Evolutionary conservation across 2,797 vertebrate species (phyloP).

Genomic region (Rhabdophis nuchalis): DNA sequence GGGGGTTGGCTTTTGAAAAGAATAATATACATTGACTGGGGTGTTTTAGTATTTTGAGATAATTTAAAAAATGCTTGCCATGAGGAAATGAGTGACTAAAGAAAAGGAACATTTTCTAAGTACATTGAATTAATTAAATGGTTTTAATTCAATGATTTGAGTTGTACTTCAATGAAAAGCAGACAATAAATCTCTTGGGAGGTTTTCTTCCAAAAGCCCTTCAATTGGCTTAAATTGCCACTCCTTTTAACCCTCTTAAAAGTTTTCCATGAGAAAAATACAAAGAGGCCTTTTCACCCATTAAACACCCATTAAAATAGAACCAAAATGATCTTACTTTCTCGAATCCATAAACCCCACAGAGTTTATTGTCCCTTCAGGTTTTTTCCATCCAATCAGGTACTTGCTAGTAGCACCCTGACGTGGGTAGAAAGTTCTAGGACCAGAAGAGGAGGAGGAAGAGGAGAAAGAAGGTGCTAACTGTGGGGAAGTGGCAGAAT

Average conservation of each 20-base stretch:
- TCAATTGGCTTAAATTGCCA: background rate
- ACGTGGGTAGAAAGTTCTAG: constrained; percentile 94
- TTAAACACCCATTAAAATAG: constrained; percentile 38
- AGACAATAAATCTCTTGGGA: background rate
- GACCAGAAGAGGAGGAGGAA: constrained; percentile 78
- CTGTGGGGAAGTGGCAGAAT: constrained; percentile 78
- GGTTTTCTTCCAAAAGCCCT: background rate
- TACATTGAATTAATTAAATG: constrained; percentile 10
- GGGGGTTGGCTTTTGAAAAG: background rate
- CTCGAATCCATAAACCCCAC: constrained; percentile 94
- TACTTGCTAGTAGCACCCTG: constrained; percentile 97
- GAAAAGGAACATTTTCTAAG: background rate
- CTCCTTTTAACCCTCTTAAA: constrained; percentile 3
- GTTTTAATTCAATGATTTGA: constrained; percentile 3
- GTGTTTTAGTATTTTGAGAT: constrained; percentile 14
- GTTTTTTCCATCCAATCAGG: constrained; percentile 97
- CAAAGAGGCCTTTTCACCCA: background rate
- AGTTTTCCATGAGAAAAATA: background rate
- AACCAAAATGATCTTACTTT: constrained; percentile 81
- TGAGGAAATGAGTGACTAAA: background rate
- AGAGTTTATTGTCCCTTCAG: constrained; percentile 94
- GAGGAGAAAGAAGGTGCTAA: constrained; percentile 78
- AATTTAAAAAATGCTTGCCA: constrained; percentile 15
- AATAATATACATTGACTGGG: background rate
- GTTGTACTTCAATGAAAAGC: constrained; percentile 2